Evolutionary conservation across 2,888 invertebrate species (phyloP).

Genomic region (Parnassius smintheus): DNA sequence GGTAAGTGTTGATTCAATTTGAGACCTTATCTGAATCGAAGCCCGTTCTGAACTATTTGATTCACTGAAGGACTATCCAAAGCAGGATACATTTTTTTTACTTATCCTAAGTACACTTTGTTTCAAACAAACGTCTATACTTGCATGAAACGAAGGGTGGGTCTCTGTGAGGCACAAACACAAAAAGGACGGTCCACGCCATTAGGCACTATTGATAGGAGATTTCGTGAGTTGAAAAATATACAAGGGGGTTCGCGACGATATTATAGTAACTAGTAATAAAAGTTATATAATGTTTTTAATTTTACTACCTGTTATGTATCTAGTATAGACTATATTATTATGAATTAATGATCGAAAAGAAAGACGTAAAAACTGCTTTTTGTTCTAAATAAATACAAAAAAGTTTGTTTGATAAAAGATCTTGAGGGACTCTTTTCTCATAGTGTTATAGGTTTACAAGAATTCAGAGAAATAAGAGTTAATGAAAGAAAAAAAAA

Average conservation of each 20-base stretch:
- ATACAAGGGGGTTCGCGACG: slow-evolving; percentile 39
- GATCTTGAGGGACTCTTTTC: no score
- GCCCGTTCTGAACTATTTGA: slow-evolving; percentile 14
- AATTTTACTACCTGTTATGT: no score
- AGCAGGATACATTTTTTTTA: slow-evolving; percentile 11
- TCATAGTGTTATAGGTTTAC: no score
- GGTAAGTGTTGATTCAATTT: slow-evolving; percentile 31
- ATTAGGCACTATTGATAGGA: slow-evolving; percentile 68
- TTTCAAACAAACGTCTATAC: slow-evolving; percentile 24
- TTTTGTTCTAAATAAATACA: no score
- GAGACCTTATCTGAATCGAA: slow-evolving; percentile 17
- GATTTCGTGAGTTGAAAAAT: slow-evolving; percentile 55
- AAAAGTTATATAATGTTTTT: no score
- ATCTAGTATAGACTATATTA: no score
- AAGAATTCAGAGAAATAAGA: no score
- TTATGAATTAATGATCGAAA: no score
- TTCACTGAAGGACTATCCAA: neutral
- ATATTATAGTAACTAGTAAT: no score
- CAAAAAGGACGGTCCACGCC: slow-evolving; percentile 59
- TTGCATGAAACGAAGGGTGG: slow-evolving; percentile 19
- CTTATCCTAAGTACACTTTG: slow-evolving; percentile 23
- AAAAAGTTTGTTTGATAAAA: no score
- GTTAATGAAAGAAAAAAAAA: no score
- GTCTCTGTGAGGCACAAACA: slow-evolving; percentile 27
- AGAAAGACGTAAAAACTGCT: no score